A percentile compares a stretch with the other conserved stretches of the same genome.
Evolutionary conservation across 2,797 vertebrate genomes (phyloP).

Genomic region (Gorsachius magnificus): DNA sequence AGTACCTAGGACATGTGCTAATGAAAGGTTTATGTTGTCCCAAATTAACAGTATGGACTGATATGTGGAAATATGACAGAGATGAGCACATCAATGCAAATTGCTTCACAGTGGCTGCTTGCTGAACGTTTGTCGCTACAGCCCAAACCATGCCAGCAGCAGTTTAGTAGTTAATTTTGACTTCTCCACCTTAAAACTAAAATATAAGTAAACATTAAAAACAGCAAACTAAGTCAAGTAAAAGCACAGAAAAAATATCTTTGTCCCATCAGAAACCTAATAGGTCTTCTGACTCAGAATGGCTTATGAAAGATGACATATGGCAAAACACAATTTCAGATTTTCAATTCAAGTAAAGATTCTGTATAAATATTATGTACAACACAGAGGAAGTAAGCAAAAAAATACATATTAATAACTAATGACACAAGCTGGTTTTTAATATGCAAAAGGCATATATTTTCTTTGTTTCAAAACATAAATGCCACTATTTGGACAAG

Average conservation of each 20-base stretch:
- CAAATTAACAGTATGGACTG: neutral
- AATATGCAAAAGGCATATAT: neutral
- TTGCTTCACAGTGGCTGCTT: neutral
- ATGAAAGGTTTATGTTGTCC: neutral
- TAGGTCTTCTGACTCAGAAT: neutral
- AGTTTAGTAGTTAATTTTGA: neutral
- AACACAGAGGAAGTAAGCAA: neutral
- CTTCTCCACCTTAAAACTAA: neutral
- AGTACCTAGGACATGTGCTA: neutral
- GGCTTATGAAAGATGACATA: neutral
- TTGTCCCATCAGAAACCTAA: neutral
- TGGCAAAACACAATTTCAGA: neutral
- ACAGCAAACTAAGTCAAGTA: neutral
- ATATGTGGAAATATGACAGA: neutral
- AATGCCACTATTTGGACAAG: neutral
- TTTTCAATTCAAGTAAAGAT: neutral
- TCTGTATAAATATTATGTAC: neutral
- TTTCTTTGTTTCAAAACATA: neutral
- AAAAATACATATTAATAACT: neutral
- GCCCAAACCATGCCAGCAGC: accelerated
- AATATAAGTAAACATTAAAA: neutral
- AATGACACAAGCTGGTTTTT: neutral
- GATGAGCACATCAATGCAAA: neutral
- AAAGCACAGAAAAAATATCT: neutral
- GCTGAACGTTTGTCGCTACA: neutral